These are phyloP conservation scores for Gallinago paraguaiae DNA, from an alignment of 2,113 vertebrate species.

Conservation along the genomic window DNA sequence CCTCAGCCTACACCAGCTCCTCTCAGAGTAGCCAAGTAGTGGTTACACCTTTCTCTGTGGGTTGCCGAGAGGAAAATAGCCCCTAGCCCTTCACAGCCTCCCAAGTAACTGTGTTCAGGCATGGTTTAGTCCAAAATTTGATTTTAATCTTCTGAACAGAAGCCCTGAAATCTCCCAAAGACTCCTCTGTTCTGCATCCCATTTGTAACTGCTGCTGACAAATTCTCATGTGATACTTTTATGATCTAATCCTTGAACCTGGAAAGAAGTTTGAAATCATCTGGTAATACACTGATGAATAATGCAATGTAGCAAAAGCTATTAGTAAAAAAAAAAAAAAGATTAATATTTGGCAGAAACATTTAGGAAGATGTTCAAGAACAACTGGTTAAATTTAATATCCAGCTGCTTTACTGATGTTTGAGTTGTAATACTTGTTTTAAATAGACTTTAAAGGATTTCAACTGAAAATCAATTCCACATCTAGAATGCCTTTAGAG, in stretches of 20 bases:
- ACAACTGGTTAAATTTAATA: slow-evolving; percentile 62
- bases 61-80: neutral
- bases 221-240: slow-evolving; percentile 44
- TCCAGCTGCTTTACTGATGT: slow-evolving; percentile 47
- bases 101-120: neutral
- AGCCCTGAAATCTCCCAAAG: neutral
- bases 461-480: slow-evolving; percentile 58
- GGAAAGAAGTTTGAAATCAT: slow-evolving; percentile 40
- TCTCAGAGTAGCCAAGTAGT: neutral
- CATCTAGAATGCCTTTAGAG: slow-evolving; percentile 1
- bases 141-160: slow-evolving; percentile 38
- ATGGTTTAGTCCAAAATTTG: neutral
- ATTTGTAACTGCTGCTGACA: slow-evolving; percentile 39
- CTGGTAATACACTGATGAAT: slow-evolving; percentile 30
- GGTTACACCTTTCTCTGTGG: neutral
- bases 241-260: slow-evolving; percentile 41
- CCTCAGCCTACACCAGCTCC: neutral
- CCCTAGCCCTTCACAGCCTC: neutral
- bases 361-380: slow-evolving; percentile 44
- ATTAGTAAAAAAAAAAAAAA: slow-evolving; percentile 27
- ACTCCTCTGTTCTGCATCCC: slow-evolving; percentile 13
- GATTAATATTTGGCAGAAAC: slow-evolving; percentile 61
- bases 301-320: slow-evolving; percentile 43
- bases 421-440: slow-evolving; percentile 43
- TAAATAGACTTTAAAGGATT: slow-evolving; percentile 62